A percentile compares a stretch with the other conserved stretches of the same genome.
These are phyloP conservation scores for Metopia argyrocephala DNA, from an alignment of 2,888 invertebrate species.

Conservation along the genomic window DNA sequence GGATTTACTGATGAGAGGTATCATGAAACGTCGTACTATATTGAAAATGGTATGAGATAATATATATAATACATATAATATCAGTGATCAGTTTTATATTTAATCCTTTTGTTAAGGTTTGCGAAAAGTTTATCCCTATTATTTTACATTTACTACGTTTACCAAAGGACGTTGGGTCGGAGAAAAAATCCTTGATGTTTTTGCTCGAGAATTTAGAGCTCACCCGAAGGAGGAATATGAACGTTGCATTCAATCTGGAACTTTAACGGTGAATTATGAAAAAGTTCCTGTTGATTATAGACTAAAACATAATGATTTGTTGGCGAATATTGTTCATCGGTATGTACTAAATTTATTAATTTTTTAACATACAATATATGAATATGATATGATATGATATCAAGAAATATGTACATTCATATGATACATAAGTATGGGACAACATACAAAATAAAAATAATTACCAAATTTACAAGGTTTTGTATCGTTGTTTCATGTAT, in stretches of 20 bases:
- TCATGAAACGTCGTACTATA: constrained; percentile 96
- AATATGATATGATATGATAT: no score
- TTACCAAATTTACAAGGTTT: no score
- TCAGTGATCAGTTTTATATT: not conserved
- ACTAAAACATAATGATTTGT: constrained; percentile 94
- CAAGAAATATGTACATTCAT: no score
- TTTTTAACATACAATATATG: not conserved
- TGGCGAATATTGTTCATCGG: constrained; percentile 96
- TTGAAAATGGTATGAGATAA: constrained; percentile 88
- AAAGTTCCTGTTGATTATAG: constrained; percentile 94
- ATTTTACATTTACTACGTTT: constrained; percentile 97
- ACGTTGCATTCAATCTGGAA: constrained; percentile 93
- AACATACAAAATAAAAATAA: no score
- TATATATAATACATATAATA: not conserved
- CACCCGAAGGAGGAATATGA: constrained; percentile 96
- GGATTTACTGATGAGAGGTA: constrained; percentile 95
- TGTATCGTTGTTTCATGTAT: no score
- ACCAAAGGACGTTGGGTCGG: constrained; percentile 98
- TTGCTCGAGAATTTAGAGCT: constrained; percentile 95
- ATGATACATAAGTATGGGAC: no score
- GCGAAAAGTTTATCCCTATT: constrained; percentile 97
- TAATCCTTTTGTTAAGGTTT: constrained; percentile 81
- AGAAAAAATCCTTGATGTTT: constrained; percentile 94
- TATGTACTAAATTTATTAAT: constrained; percentile 77
- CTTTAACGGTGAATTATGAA: constrained; percentile 95